A percentile compares a stretch with the other conserved stretches of the same genome.
These are phyloP conservation scores for Anthopleura sola DNA, from an alignment of 64 coral and sea anemone genomes.

Conservation along the genomic window DNA sequence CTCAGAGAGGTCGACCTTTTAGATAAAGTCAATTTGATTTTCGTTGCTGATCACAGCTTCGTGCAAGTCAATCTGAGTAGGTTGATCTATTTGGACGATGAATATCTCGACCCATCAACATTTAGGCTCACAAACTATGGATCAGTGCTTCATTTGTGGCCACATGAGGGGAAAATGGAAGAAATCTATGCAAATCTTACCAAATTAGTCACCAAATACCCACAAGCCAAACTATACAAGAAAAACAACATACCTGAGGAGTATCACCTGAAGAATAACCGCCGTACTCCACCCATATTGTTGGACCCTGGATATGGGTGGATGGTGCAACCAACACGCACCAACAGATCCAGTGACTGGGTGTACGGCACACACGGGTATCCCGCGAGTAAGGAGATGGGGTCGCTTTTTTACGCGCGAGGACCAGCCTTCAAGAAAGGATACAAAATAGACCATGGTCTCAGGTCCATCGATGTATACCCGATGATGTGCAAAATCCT, in stretches of 20 bases:
- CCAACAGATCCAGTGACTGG: not conserved
- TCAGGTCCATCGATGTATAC: conserved; percentile 47
- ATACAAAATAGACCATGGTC: conserved; percentile 28
- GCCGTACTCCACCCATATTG: conserved; percentile 46
- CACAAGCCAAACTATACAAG: conserved; percentile 37
- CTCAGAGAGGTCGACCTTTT: conserved; percentile 52
- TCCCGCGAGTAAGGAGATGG: conserved; percentile 3
- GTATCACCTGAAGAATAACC: conserved; percentile 38
- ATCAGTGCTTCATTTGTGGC: conserved; percentile 47
- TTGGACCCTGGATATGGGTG: conserved; percentile 21
- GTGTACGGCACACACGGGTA: conserved; percentile 19
- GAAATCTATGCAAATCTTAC: conserved; percentile 50
- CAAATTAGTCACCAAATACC: not conserved
- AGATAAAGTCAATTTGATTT: conserved; percentile 43
- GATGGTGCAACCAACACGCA: not conserved
- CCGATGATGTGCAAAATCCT: conserved; percentile 57
- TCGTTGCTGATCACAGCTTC: not conserved
- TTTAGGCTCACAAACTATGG: conserved; percentile 15
- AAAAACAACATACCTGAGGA: conserved; percentile 41
- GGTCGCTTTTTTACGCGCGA: conserved; percentile 37
- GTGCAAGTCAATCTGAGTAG: conserved; percentile 14
- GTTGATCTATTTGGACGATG: conserved; percentile 48
- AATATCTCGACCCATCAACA: conserved; percentile 48
- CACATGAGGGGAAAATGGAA: conserved; percentile 56
- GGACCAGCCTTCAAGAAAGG: conserved; percentile 49